A percentile compares a stretch with the other conserved stretches of the same genome.
Conservation (phyloP, 2,888 invertebrate genomes). For the Netelia fuscicornis region DNA sequence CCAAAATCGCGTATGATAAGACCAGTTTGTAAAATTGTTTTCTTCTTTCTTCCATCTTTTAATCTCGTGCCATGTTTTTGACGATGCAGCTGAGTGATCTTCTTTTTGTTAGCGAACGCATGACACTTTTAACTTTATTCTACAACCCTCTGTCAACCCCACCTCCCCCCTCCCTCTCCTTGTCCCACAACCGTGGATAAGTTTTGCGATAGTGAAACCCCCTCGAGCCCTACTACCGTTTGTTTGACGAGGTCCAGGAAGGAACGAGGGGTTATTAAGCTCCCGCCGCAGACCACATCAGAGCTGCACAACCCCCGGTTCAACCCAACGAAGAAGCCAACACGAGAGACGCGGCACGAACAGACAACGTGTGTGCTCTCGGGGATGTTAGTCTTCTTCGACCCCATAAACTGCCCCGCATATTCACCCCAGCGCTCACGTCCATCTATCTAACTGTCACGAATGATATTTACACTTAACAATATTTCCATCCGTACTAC, state of each 20-base stretch:
- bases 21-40: conserved; percentile 1
- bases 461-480: conserved; percentile 71
- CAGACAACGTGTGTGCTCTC: conserved; percentile 61
- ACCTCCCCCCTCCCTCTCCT: not conserved
- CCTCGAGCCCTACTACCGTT: conserved; percentile 76
- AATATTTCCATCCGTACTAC: conserved; percentile 63
- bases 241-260: conserved; percentile 83
- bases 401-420: conserved; percentile 72
- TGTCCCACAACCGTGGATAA: conserved; percentile 1
- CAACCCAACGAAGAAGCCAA: conserved; percentile 69
- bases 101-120: conserved; percentile 26
- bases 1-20: conserved; percentile 15
- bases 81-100: not conserved
- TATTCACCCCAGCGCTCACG: conserved; percentile 69
- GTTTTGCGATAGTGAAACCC: not conserved
- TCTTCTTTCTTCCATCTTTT: not conserved
- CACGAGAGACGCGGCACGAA: conserved; percentile 72
- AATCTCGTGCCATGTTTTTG: not conserved
- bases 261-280: conserved; percentile 83
- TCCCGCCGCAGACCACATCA: conserved; percentile 83
- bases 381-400: conserved; percentile 79
- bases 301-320: conserved; percentile 65
- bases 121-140: conserved; percentile 43
- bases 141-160: conserved; percentile 30
- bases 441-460: conserved; percentile 71